phyloP scores from a whole-genome alignment of 2,888 invertebrate genomes.

The Morpho achilles region DNA sequence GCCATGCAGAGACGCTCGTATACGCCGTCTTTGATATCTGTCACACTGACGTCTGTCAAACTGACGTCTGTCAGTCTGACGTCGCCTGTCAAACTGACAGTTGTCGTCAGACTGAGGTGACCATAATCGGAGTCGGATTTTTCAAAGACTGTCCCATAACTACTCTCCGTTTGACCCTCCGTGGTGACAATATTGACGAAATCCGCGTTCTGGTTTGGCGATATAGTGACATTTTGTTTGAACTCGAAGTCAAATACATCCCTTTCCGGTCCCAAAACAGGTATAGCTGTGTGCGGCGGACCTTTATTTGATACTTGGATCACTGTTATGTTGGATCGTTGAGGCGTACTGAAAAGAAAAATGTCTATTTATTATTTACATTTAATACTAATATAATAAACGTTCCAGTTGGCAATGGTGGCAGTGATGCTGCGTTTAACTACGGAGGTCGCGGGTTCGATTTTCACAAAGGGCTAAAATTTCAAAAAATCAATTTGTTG shows the following conservation, averaged over 20 bases:
- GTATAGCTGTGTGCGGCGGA: constrained; percentile 67
- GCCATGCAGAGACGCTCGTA: constrained; percentile 66
- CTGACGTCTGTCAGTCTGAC: constrained; percentile 48
- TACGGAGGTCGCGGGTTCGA: too few relatives aligned
- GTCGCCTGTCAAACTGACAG: constrained; percentile 57
- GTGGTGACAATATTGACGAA: constrained; percentile 68
- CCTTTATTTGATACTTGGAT: constrained; percentile 79
- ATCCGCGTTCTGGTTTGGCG: constrained; percentile 32
- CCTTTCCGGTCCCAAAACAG: constrained; percentile 51
- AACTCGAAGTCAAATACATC: constrained; percentile 62
- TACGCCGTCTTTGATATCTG: constrained; percentile 30
- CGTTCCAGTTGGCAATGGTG: too few relatives aligned
- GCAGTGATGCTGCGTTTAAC: too few relatives aligned
- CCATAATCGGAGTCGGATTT: constrained; percentile 56
- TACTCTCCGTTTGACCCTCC: constrained; percentile 39
- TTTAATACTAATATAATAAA: not conserved
- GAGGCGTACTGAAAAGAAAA: constrained; percentile 41
- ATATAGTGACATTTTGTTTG: constrained; percentile 39
- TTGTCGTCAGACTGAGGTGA: constrained; percentile 56
- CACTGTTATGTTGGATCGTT: constrained; percentile 75
- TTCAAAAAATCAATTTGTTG: too few relatives aligned
- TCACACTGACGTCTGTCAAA: constrained; percentile 53
- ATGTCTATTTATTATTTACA: not conserved
- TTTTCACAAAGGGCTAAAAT: too few relatives aligned
- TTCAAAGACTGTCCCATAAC: constrained; percentile 57